Percentiles rank a stretch among this genome's conserved stretches.
phyloP scores from a whole-genome alignment of 1,140 invertebrate species.

The Cherax quadricarinatus region DNA sequence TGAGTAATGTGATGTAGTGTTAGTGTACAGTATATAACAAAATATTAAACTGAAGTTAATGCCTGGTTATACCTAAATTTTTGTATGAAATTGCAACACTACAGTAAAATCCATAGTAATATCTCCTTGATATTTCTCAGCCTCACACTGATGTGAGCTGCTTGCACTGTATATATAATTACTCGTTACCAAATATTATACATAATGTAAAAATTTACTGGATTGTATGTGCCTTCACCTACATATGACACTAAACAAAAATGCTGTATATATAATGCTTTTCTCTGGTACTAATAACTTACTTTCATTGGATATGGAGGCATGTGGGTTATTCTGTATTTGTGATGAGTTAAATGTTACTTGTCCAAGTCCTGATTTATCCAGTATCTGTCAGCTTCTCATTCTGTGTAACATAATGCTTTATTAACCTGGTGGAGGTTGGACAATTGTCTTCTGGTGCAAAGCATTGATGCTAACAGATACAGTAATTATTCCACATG shows the following conservation, averaged over 20 bases:
- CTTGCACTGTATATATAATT: background rate
- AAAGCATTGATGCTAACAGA: background rate
- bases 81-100: background rate
- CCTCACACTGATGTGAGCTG: background rate
- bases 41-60: background rate
- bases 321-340: background rate
- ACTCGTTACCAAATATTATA: background rate
- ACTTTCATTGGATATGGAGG: background rate
- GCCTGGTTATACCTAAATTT: background rate
- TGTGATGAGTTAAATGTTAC: background rate
- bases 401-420: background rate
- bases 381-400: background rate
- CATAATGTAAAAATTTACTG: background rate
- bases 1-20: slow-evolving; percentile 1
- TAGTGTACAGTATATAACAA: background rate
- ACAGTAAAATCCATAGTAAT: background rate
- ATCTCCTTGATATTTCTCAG: background rate
- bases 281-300: background rate
- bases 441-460: background rate
- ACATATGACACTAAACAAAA: background rate
- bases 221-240: background rate
- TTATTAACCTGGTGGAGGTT: background rate
- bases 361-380: background rate
- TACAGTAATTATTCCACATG: background rate
- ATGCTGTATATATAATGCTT: background rate